phyloP scores from a whole-genome alignment of 2,888 invertebrate species.

The Parnassius mnemosyne region DNA sequence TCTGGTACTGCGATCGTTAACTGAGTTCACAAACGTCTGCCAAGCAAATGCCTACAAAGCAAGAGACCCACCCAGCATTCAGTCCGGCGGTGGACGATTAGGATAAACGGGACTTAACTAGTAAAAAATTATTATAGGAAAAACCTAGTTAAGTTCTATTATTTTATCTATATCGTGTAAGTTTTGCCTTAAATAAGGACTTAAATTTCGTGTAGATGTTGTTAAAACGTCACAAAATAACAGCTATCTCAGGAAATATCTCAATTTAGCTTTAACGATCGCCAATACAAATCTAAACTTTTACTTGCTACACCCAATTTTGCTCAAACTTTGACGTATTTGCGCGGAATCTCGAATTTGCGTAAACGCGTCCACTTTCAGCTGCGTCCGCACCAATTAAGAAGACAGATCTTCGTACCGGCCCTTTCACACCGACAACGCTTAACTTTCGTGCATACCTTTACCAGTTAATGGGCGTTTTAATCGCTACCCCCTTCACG shows the following conservation, averaged over 20 bases:
- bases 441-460: conserved; percentile 23
- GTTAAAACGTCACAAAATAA: conserved; percentile 1
- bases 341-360: conserved; percentile 9
- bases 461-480: conserved; percentile 26
- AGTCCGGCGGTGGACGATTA: no score
- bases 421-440: conserved; percentile 22
- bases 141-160: no score
- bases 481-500: conserved; percentile 26
- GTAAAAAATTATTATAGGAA: no score
- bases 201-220: no score
- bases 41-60: no score
- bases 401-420: conserved; percentile 16
- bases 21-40: no score
- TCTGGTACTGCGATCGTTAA: no score
- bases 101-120: no score
- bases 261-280: conserved; percentile 15
- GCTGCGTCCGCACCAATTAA: conserved; percentile 18
- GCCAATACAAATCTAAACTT: conserved; percentile 16
- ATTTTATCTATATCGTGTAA: no score
- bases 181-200: no score
- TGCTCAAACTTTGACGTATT: conserved; percentile 5
- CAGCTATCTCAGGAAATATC: conserved; percentile 5
- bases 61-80: no score
- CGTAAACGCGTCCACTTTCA: conserved; percentile 11
- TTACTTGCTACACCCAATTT: conserved; percentile 13